Evolutionary conservation across 2,113 vertebrate species (phyloP).

Genomic region (Aramus guarauna): DNA sequence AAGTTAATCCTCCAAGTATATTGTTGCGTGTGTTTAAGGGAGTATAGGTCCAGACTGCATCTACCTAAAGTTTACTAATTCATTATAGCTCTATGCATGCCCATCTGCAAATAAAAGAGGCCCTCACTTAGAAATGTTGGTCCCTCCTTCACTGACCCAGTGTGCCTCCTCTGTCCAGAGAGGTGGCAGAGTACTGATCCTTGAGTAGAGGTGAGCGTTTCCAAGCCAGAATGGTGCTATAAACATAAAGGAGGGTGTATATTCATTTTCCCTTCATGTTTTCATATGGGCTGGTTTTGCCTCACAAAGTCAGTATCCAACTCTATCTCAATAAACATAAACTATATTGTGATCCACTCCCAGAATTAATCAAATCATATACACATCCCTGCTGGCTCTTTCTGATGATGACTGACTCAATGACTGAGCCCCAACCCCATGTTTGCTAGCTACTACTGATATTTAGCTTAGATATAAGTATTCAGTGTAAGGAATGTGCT

Average conservation of each 20-base stretch:
- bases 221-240: background rate
- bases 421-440: background rate
- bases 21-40: background rate
- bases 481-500: background rate
- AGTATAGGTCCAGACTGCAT: background rate
- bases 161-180: background rate
- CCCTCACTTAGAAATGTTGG: background rate
- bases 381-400: background rate
- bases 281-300: background rate
- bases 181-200: background rate
- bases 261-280: background rate
- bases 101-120: background rate
- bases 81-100: background rate
- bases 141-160: accelerated
- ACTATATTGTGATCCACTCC: background rate
- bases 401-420: background rate
- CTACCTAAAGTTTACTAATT: background rate
- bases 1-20: background rate
- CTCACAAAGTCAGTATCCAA: background rate
- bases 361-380: background rate
- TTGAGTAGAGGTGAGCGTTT: background rate
- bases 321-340: background rate
- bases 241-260: background rate
- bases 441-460: background rate
- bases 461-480: background rate